Evolutionary conservation across 2,888 invertebrate species (phyloP).

Genomic region (Scaptomyza polygonia): DNA sequence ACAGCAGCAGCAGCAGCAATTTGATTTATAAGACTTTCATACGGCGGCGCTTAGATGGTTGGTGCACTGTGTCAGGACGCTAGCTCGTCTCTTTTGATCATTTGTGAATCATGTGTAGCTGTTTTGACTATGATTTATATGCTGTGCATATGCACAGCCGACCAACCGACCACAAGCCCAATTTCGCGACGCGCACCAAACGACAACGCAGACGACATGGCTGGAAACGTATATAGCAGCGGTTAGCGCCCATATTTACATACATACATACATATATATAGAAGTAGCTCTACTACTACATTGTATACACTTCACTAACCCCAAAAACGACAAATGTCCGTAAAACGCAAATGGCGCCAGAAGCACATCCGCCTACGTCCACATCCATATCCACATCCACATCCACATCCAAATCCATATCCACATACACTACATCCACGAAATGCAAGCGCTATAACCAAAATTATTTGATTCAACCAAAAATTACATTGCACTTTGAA

Average conservation of each 20-base stretch:
- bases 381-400: constrained; percentile 5
- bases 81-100: constrained; percentile 68
- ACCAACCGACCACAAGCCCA: constrained; percentile 46
- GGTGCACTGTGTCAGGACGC: constrained; percentile 9
- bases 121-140: constrained; percentile 76
- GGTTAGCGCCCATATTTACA: constrained; percentile 28
- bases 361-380: constrained; percentile 6
- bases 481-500: constrained; percentile 62
- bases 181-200: constrained; percentile 41
- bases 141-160: constrained; percentile 56
- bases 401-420: no score
- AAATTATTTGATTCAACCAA: constrained; percentile 70
- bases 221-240: constrained; percentile 57
- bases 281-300: constrained; percentile 2
- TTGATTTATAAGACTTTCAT: constrained; percentile 77
- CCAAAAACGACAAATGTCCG: constrained; percentile 44
- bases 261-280: background rate
- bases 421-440: no score
- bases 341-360: constrained; percentile 59
- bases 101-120: constrained; percentile 76
- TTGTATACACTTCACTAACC: background rate
- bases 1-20: constrained; percentile 11
- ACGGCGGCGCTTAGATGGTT: constrained; percentile 41
- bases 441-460: constrained; percentile 44
- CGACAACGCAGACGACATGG: constrained; percentile 32